Evolutionary conservation across 2,797 vertebrate genomes (phyloP).

Genomic region (Apogon hyalosoma): DNA sequence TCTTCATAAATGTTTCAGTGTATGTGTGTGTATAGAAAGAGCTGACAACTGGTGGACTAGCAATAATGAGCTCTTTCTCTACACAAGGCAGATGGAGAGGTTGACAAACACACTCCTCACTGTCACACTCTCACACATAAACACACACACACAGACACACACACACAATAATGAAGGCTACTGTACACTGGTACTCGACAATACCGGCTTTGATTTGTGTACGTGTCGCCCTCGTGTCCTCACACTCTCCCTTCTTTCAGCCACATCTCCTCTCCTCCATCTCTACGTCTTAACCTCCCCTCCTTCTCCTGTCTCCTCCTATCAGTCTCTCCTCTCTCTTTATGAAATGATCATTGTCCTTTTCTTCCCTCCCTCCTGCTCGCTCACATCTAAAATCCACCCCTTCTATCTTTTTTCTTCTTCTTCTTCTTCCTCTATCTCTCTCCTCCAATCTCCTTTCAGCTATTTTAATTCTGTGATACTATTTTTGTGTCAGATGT

Average conservation of each 20-base stretch:
- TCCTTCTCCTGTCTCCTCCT: constrained; percentile 49
- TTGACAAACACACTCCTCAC: constrained; percentile 67
- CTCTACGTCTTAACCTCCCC: constrained; percentile 33
- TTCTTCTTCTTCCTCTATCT: constrained; percentile 8
- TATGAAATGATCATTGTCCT: constrained; percentile 52
- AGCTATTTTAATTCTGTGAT: constrained; percentile 68
- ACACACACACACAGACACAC: constrained; percentile 18
- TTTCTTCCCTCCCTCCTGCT: constrained; percentile 22
- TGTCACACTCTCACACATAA: constrained; percentile 35
- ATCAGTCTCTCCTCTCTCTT: constrained; percentile 53
- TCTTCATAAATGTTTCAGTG: constrained; percentile 77
- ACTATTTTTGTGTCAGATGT: constrained; percentile 61
- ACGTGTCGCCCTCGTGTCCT: constrained; percentile 50
- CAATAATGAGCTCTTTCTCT: constrained; percentile 78
- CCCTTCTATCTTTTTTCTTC: constrained; percentile 3
- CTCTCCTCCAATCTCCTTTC: constrained; percentile 39
- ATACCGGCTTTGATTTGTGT: constrained; percentile 57
- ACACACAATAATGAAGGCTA: constrained; percentile 48
- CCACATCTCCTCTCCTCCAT: constrained; percentile 26
- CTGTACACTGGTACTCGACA: constrained; percentile 42
- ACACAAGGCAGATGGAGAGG: constrained; percentile 81
- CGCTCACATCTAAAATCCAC: constrained; percentile 30
- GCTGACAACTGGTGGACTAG: constrained; percentile 69
- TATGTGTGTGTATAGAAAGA: constrained; percentile 44
- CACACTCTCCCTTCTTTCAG: constrained; percentile 27